These are phyloP conservation scores for Liodrosophila aerea DNA, from an alignment of 2,888 invertebrate genomes.

Conservation along the genomic window DNA sequence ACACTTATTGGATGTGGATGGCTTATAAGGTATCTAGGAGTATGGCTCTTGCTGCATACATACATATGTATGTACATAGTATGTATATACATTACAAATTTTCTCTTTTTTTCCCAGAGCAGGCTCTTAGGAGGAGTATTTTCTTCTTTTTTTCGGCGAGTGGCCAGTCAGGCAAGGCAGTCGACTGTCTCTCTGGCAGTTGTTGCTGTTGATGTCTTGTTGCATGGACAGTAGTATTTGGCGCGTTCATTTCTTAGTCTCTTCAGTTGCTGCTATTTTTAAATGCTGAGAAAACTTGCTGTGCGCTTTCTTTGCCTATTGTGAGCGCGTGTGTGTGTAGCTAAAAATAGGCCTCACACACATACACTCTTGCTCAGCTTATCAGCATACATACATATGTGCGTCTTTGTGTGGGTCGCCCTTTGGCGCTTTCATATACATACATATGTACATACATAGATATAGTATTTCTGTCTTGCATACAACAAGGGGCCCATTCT, in stretches of 20 bases:
- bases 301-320: slow-evolving; percentile 27
- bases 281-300: slow-evolving; percentile 38
- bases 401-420: slow-evolving; percentile 24
- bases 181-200: slow-evolving; percentile 18
- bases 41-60: too few relatives aligned
- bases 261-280: slow-evolving; percentile 55
- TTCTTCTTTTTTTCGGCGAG: slow-evolving; percentile 20
- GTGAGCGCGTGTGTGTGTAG: slow-evolving; percentile 11
- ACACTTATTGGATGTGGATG: too few relatives aligned
- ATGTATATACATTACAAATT: background rate
- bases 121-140: slow-evolving; percentile 27
- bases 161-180: slow-evolving; percentile 23
- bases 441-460: too few relatives aligned
- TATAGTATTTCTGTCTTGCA: slow-evolving; percentile 59
- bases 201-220: slow-evolving; percentile 8
- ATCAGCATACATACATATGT: slow-evolving; percentile 8
- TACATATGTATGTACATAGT: too few relatives aligned
- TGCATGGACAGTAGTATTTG: slow-evolving; percentile 24
- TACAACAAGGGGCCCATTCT: slow-evolving; percentile 37
- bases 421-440: slow-evolving; percentile 48
- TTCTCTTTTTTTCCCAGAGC: slow-evolving; percentile 9
- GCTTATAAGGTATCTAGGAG: too few relatives aligned
- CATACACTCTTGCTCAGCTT: slow-evolving; percentile 11
- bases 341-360: slow-evolving; percentile 54
- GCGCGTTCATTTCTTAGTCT: slow-evolving; percentile 37